These are phyloP conservation scores for Percina caprodes DNA, from an alignment of 2,113 vertebrate genomes.

Conservation along the genomic window DNA sequence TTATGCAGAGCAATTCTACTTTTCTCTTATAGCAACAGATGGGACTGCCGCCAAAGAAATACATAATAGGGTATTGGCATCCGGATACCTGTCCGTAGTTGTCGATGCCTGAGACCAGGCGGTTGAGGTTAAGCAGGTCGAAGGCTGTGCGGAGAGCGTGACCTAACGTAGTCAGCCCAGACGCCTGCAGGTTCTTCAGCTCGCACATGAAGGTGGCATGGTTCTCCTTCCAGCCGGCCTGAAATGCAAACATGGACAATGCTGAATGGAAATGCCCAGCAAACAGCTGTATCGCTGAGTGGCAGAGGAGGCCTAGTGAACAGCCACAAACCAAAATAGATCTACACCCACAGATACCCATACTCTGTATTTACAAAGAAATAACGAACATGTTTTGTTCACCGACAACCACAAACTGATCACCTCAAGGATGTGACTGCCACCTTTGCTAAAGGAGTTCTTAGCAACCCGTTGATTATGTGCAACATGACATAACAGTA, in stretches of 20 bases:
- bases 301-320: slow-evolving; percentile 13
- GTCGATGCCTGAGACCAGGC: slow-evolving; percentile 98
- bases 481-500: not conserved
- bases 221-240: slow-evolving; percentile 99
- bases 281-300: not conserved
- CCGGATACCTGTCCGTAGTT: slow-evolving; percentile 96
- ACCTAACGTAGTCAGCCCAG: slow-evolving; percentile 94
- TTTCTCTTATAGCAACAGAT: not conserved
- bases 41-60: not conserved
- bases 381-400: slow-evolving; percentile 24
- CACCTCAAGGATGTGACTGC: slow-evolving; percentile 6
- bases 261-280: slow-evolving; percentile 2
- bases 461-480: not conserved
- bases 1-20: not conserved
- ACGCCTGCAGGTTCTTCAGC: slow-evolving; percentile 97
- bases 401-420: slow-evolving; percentile 23
- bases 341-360: slow-evolving; percentile 38
- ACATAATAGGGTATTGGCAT: not conserved
- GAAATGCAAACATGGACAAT: slow-evolving; percentile 41
- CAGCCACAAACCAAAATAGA: slow-evolving; percentile 47
- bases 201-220: slow-evolving; percentile 98
- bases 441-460: not conserved
- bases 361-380: slow-evolving; percentile 27
- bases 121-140: slow-evolving; percentile 98
- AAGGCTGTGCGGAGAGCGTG: slow-evolving; percentile 96